These are phyloP conservation scores for Leptopilina clavipes DNA, from an alignment of 1,140 invertebrate genomes.

Conservation along the genomic window DNA sequence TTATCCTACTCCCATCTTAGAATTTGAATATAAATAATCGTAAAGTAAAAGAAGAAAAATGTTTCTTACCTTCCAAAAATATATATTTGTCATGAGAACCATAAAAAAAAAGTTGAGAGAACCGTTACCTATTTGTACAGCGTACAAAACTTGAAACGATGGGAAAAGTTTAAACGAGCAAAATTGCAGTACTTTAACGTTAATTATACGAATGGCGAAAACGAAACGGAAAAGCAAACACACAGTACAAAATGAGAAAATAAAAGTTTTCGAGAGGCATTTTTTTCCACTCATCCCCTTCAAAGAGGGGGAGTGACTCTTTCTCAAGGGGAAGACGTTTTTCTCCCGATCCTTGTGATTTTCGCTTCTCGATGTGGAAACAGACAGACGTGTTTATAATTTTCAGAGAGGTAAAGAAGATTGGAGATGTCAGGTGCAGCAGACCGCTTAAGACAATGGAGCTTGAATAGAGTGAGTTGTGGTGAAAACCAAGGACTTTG, in stretches of 20 bases:
- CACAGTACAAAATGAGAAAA: slow-evolving; percentile 1
- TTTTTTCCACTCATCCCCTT: not conserved
- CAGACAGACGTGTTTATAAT: slow-evolving; percentile 69
- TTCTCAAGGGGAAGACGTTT: not conserved
- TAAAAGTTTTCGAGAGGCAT: slow-evolving; percentile 35
- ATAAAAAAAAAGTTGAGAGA: slow-evolving; percentile 1
- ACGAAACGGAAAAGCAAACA: slow-evolving; percentile 28
- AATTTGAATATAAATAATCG: no score
- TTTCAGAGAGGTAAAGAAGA: slow-evolving; percentile 68
- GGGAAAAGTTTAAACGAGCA: slow-evolving; percentile 37
- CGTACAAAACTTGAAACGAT: slow-evolving; percentile 5
- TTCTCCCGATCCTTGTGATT: slow-evolving; percentile 12
- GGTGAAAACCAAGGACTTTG: slow-evolving; percentile 64
- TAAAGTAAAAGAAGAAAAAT: not conserved
- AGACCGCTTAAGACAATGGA: slow-evolving; percentile 66
- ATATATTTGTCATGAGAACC: not conserved
- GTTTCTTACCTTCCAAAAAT: not conserved
- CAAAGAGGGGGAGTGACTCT: no score
- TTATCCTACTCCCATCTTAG: no score
- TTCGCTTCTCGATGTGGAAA: slow-evolving; percentile 35
- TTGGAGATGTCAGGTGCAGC: slow-evolving; percentile 73
- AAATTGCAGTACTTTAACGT: slow-evolving; percentile 29
- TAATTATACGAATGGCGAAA: slow-evolving; percentile 25
- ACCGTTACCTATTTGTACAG: slow-evolving; percentile 26
- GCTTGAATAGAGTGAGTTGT: slow-evolving; percentile 63